These are phyloP conservation scores for Candoia aspera DNA, from an alignment of 2,113 vertebrate species.

Conservation along the genomic window DNA sequence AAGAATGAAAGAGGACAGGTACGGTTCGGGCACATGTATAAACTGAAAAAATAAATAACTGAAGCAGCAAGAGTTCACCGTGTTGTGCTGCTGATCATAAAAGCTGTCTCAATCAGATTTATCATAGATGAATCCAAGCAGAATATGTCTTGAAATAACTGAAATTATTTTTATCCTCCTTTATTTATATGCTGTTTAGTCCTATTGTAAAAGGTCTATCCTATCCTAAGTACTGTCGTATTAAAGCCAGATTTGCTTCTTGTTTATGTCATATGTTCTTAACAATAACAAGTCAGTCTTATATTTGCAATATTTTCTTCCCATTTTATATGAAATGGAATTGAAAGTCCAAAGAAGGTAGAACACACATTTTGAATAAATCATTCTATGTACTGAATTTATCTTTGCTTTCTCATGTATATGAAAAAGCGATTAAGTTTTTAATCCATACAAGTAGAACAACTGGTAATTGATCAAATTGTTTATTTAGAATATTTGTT, in stretches of 20 bases:
- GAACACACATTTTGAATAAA: constrained; percentile 13
- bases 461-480: not conserved
- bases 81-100: constrained; percentile 28
- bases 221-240: not conserved
- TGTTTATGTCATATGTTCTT: not conserved
- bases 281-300: accelerated
- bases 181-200: not conserved
- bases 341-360: not conserved
- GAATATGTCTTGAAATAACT: constrained; percentile 10
- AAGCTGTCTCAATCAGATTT: not conserved
- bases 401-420: not conserved
- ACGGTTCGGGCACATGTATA: constrained; percentile 14
- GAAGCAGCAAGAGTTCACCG: constrained; percentile 12
- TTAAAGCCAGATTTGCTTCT: not conserved
- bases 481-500: not conserved
- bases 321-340: not conserved
- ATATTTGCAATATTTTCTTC: not conserved
- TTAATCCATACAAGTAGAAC: not conserved
- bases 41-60: not conserved
- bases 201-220: not conserved
- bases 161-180: constrained; percentile 9
- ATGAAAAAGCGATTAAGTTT: not conserved
- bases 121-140: constrained; percentile 20
- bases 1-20: constrained; percentile 24
- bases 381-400: not conserved